Base-by-base conservation (phyloP, 1,140 invertebrate genomes). In the Drosophila repleta region DNA sequence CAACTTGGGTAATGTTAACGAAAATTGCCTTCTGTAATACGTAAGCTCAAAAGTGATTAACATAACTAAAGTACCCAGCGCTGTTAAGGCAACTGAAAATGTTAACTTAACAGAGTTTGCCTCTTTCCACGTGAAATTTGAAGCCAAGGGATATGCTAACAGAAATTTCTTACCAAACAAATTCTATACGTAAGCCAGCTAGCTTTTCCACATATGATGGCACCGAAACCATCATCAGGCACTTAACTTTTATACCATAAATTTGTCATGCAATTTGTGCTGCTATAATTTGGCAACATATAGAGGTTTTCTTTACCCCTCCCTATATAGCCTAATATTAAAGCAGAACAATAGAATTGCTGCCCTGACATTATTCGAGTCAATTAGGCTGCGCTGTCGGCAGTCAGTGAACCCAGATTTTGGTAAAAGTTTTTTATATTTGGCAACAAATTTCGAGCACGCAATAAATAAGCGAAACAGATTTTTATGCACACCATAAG, bases 401-500 rank as follows among this genome's bases (percentile, higher is more conserved):
- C 58, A 74, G 71, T 74, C 71, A 74, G 64, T 67, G 65, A 74
- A 74, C 65, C 58, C 58, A 52, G 6, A 11, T 35, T 56, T 4
- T 60, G 55, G 37, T 35, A 63, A 61, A 70, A 58, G 45, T 64
- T 71, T 66, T 45, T 82, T 82, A 79, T 87, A 88, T 87, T 88
- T 87, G 79, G 78, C 78, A 62, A 76, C 64, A 74, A 78, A 67
- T 84, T 85, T 66, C 64, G 45, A 85, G 70, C 82, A 87, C 82
- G 82, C 82, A 87, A 87, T 87, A 87, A 87, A 87, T 78, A 82
- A 76, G 57, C 20, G 26, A 21, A 66, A 61, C 29, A 61, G 63
- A 49, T 49, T 67, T 74, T 62, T 58, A 55, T 76, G 49, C 68
- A 68, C 49, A 61, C 63, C 39, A 41, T 74, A 65, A 74, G 7